Evolutionary conservation across 2,888 invertebrate genomes (phyloP).

Genomic region (Pammene aurita): DNA sequence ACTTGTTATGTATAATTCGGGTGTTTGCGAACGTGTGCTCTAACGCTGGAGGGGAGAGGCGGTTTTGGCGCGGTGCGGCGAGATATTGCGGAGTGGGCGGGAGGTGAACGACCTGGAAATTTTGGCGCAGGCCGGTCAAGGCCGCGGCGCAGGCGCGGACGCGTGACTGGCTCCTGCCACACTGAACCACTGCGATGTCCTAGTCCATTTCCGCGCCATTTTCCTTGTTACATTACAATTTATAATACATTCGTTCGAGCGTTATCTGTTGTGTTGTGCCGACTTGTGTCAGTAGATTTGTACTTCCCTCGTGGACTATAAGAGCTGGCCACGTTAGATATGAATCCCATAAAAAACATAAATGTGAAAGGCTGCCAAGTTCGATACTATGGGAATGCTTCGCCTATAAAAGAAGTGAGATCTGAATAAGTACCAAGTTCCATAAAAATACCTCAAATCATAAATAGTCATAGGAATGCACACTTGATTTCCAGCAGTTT

Average conservation of each 20-base stretch:
- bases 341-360: no score
- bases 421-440: no score
- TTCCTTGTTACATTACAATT: conserved; percentile 8
- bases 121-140: conserved; percentile 84
- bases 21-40: conserved; percentile 48
- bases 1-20: conserved; percentile 59
- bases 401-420: no score
- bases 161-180: conserved; percentile 47
- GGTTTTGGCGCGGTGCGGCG: conserved; percentile 52
- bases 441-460: no score
- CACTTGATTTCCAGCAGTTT: no score
- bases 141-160: conserved; percentile 68
- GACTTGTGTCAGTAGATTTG: neutral
- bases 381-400: no score
- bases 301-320: no score
- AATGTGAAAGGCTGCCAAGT: no score
- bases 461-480: no score
- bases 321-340: no score
- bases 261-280: neutral
- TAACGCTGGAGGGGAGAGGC: conserved; percentile 50
- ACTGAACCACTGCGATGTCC: conserved; percentile 41
- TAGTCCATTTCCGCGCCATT: conserved; percentile 34
- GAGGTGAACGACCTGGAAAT: conserved; percentile 80
- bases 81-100: conserved; percentile 73
- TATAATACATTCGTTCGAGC: neutral